phyloP scores from a whole-genome alignment of 2,888 invertebrate genomes.

The Saturnia pavonia region DNA sequence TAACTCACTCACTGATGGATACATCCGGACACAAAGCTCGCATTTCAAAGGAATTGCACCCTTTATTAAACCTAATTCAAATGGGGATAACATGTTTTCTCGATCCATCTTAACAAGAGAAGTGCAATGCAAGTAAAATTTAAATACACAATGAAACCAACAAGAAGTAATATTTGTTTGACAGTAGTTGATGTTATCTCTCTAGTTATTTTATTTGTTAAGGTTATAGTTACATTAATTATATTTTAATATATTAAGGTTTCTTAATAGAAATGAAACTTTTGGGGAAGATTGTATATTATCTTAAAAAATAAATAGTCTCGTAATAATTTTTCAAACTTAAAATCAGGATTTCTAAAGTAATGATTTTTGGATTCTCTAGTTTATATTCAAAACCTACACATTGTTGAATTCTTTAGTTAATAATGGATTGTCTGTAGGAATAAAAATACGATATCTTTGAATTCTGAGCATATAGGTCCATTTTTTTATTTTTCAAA shows the following conservation, averaged over 20 bases:
- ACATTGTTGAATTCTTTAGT: not conserved
- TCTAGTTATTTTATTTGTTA: not conserved
- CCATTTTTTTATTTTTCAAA: too few species aligned
- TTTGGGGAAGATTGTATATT: too few species aligned
- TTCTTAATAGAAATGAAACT: not conserved
- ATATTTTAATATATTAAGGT: too few species aligned
- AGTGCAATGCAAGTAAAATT: not conserved
- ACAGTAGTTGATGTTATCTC: not conserved
- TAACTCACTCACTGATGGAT: constrained; percentile 55
- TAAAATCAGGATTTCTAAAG: not conserved
- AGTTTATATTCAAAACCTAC: not conserved
- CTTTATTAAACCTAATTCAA: constrained; percentile 16
- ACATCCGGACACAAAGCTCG: constrained; percentile 27
- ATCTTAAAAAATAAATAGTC: not conserved
- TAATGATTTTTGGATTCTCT: not conserved
- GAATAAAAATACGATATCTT: not conserved
- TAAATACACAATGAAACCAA: not conserved
- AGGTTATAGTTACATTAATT: too few species aligned
- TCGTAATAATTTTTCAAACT: not conserved
- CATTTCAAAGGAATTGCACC: constrained; percentile 19
- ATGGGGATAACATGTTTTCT: not conserved
- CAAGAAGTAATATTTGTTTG: not conserved
- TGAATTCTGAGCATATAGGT: not conserved
- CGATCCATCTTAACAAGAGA: constrained; percentile 2
- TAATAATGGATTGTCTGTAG: not conserved